Evolutionary conservation across 2,797 vertebrate species (phyloP).

Genomic region (Sebastes iracundus): DNA sequence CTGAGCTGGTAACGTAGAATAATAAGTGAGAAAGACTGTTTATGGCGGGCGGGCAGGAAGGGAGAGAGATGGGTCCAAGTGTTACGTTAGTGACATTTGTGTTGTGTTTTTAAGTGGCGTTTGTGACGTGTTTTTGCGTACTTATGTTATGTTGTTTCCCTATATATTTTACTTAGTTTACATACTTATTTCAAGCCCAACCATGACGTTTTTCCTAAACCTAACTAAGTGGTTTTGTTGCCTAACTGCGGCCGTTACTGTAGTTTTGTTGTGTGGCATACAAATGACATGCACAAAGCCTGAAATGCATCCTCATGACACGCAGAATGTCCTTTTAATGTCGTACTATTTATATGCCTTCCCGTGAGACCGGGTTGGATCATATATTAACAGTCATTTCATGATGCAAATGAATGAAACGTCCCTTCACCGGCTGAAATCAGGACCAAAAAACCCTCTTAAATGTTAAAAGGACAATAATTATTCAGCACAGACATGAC

Average conservation of each 20-base stretch:
- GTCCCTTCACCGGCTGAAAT: background rate
- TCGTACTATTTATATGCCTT: background rate
- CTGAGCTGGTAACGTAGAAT: rapidly evolving
- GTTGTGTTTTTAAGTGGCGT: rapidly evolving
- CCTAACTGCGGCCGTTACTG: background rate
- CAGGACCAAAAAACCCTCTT: background rate
- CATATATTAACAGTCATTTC: background rate
- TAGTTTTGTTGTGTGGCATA: background rate
- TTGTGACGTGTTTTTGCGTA: background rate
- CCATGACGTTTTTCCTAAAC: background rate
- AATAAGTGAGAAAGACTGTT: no score
- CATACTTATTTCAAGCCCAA: background rate
- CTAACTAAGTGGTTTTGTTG: background rate
- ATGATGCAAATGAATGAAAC: background rate
- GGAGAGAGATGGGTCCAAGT: rapidly evolving
- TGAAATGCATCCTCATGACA: no score
- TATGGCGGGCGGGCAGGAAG: no score
- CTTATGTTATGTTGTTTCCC: background rate
- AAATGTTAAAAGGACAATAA: background rate
- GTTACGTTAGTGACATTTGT: no score
- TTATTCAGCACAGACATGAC: background rate
- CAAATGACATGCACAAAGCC: background rate
- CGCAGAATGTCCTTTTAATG: no score
- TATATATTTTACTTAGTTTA: background rate
- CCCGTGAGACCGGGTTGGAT: background rate